Conservation (phyloP, 2,797 vertebrate species). For the Chelon auratus region DNA sequence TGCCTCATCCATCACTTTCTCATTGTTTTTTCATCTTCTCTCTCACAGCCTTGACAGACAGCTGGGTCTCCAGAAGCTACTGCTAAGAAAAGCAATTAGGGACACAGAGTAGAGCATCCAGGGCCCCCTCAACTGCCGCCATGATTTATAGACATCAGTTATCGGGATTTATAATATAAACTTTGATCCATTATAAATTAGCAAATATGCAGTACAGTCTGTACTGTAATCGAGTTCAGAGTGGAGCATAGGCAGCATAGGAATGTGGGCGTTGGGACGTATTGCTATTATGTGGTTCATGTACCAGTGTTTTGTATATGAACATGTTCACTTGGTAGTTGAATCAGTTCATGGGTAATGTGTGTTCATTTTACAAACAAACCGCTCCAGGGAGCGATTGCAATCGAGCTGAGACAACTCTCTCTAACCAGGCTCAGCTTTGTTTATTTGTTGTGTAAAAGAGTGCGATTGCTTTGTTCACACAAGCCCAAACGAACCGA, state of each 20-base stretch:
- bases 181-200: conserved; percentile 15
- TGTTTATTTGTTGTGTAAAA: too few species aligned
- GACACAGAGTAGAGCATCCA: conserved; percentile 3
- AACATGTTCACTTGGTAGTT: neutral
- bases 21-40: conserved; percentile 14
- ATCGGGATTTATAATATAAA: too few species aligned
- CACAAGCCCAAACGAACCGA: too few species aligned
- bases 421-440: too few species aligned
- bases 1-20: conserved; percentile 30
- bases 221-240: neutral
- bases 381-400: too few species aligned
- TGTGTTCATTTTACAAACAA: too few species aligned
- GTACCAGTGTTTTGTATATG: neutral
- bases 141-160: neutral
- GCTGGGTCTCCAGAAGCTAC: conserved; percentile 23
- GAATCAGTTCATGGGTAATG: too few species aligned
- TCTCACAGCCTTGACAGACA: conserved; percentile 9
- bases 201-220: conserved; percentile 2
- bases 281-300: neutral
- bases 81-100: conserved; percentile 32
- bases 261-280: too few species aligned
- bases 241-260: too few species aligned
- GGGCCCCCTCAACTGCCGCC: neutral
- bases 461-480: too few species aligned
- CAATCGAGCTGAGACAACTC: too few species aligned